These are phyloP conservation scores for Eolophus roseicapilla DNA, from an alignment of 2,113 vertebrate species.

Conservation along the genomic window DNA sequence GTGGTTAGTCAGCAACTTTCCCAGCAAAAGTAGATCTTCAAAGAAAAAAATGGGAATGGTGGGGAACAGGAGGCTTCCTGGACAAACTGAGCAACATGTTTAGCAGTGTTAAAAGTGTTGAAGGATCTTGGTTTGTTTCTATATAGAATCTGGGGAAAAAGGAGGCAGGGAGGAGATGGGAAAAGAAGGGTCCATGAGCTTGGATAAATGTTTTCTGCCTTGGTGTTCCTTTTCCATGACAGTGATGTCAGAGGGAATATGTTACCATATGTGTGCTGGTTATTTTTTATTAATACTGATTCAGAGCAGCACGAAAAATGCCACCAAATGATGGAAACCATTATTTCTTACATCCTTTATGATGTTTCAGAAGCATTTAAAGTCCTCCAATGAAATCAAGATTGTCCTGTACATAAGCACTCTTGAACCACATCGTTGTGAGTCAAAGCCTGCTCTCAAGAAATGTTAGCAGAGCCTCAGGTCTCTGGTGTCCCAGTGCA, in stretches of 20 bases:
- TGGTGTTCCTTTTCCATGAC: neutral
- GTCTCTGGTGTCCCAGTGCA: neutral
- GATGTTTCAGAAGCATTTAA: neutral
- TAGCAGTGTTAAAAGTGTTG: neutral
- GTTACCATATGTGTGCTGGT: neutral
- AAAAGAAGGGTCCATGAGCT: neutral
- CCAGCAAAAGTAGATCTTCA: neutral
- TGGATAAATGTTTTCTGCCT: neutral
- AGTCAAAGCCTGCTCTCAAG: neutral
- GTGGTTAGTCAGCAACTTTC: neutral
- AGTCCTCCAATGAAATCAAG: neutral
- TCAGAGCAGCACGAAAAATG: neutral
- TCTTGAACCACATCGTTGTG: neutral
- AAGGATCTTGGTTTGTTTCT: neutral
- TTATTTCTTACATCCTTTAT: neutral
- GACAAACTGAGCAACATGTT: neutral
- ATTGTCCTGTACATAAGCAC: neutral
- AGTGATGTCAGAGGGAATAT: neutral
- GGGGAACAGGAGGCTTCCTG: neutral
- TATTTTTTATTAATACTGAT: neutral
- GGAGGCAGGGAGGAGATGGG: fast-evolving
- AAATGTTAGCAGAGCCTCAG: neutral
- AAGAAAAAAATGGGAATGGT: neutral
- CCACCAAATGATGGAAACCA: neutral
- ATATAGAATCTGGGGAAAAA: neutral